phyloP scores from a whole-genome alignment of 2,797 vertebrate genomes.

The Protosalanx chinensis region DNA sequence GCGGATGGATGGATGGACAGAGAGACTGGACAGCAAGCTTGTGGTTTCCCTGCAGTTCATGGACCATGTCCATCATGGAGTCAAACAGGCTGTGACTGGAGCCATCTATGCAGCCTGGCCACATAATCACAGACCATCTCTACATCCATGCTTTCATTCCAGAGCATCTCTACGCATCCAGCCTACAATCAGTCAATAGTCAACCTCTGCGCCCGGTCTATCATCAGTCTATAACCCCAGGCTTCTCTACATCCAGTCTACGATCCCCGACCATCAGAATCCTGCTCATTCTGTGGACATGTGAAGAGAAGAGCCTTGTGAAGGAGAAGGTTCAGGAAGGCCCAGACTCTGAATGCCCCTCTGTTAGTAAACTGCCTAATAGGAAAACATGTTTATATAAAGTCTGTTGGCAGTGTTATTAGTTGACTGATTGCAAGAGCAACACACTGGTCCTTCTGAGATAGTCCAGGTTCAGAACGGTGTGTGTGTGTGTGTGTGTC shows the following conservation, averaged over 20 bases:
- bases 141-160: too few species aligned
- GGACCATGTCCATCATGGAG: slow-evolving; percentile 15
- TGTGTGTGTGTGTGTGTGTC: slow-evolving; percentile 17
- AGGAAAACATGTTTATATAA: background rate
- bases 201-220: too few species aligned
- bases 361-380: background rate
- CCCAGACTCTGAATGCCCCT: too few species aligned
- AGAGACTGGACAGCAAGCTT: slow-evolving; percentile 23
- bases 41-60: slow-evolving; percentile 18
- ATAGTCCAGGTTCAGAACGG: slow-evolving; percentile 26
- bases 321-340: too few species aligned
- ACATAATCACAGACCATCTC: too few species aligned
- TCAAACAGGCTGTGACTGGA: slow-evolving; percentile 13
- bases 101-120: slow-evolving; percentile 3
- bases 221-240: slow-evolving; percentile 8
- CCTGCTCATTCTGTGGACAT: background rate
- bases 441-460: background rate
- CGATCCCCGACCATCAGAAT: slow-evolving; percentile 9
- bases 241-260: slow-evolving; percentile 17
- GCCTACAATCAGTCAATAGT: too few species aligned
- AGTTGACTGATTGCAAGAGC: background rate
- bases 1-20: slow-evolving; percentile 33
- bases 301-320: slow-evolving; percentile 16
- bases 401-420: background rate
- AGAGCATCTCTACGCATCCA: too few species aligned